Evolutionary conservation across 2,113 vertebrate species (phyloP), one percentile per base, ranked within the genome.

Genomic region (Corythornis vintsioides): DNA sequence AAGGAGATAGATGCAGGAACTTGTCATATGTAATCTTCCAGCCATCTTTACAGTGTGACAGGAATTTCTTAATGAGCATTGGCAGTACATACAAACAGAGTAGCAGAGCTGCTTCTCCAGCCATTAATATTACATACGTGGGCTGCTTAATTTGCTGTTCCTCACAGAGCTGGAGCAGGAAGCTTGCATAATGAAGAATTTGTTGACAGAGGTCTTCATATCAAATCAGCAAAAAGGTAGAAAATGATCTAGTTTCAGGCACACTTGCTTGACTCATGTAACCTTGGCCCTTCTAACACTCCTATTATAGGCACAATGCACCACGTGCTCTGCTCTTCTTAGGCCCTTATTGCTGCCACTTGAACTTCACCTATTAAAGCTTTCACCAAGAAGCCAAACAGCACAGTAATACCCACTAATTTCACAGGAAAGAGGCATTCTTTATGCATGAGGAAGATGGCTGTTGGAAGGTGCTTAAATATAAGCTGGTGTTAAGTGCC

Each of bases 141-240:
- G 87, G 73, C 82, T 91, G 89, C 73, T 91, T 84, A 15, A 86
- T 91, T 91, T 47, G 82, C 80, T 90, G 82, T 1, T 83, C 76
- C 75, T 89, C 63, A 15, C 26, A 5, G 60, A 83, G 83, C 71
- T 0, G 1, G 74, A 67, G 90, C 64, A 72, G 89, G 76, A 82
- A 92, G 80, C n/a, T 76, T 92, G 91, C 82, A 85, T 82, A 92
- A 95, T 66, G 92, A 94, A 95, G 93, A 75, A 17, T 47, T 87
- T 89, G 84, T 92, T 94, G 95, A 94, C 92, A 95, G 87, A 93
- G 87, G 60, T 88, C 73, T 87, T 90, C 84, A 53, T 57, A 63
- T 74, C 81, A 65, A 64, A 94, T 89, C 87, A 83, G 89, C 59
- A 75, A 15, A 70, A n/a, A 84, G 78, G 81, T 7, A 74, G 72